A percentile compares a stretch with the other conserved stretches of the same genome.
Conservation (phyloP, 2,888 invertebrate species). For the Eupithecia vulgata region DNA sequence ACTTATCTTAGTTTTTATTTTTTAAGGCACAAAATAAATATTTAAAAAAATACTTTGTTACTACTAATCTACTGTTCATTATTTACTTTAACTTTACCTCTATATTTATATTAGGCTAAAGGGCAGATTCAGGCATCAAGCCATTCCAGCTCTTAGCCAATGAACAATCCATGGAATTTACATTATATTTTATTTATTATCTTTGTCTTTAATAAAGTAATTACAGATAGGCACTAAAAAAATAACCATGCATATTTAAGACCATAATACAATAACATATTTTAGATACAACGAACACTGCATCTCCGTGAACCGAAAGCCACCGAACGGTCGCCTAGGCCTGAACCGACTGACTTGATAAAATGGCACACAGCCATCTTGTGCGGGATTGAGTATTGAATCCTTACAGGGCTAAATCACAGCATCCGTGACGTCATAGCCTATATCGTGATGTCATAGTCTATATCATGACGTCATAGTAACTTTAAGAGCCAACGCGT, state of each 20-base stretch:
- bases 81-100: neutral
- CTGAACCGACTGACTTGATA: constrained; percentile 43
- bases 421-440: constrained; percentile 15
- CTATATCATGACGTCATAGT: neutral
- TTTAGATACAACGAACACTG: constrained; percentile 76
- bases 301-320: constrained; percentile 44
- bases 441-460: neutral
- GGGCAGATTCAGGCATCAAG: constrained; percentile 3
- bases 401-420: constrained; percentile 17
- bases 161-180: constrained; percentile 58
- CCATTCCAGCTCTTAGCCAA: constrained; percentile 9
- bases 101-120: neutral
- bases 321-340: constrained; percentile 40
- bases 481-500: neutral
- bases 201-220: constrained; percentile 84
- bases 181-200: constrained; percentile 83
- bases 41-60: constrained; percentile 1
- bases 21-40: constrained; percentile 72
- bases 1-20: constrained; percentile 53
- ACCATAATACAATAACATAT: constrained; percentile 82
- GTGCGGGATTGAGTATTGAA: constrained; percentile 51
- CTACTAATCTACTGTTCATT: no score
- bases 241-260: constrained; percentile 83
- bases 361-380: constrained; percentile 50
- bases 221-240: constrained; percentile 84